Evolutionary conservation across 2,797 vertebrate genomes (phyloP).

Genomic region (Premnoplex brunnescens): DNA sequence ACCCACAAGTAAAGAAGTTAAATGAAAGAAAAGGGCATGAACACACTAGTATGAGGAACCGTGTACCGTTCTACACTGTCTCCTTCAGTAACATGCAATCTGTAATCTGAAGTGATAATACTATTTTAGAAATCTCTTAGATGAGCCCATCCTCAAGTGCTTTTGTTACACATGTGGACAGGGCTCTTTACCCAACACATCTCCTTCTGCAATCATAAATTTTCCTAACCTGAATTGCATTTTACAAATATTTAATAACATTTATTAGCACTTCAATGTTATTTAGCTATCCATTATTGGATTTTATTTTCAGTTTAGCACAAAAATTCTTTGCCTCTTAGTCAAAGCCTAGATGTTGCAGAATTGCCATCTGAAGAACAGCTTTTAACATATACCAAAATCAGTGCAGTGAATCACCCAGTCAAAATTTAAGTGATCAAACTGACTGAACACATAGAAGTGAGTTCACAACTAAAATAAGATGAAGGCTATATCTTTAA

Average conservation of each 20-base stretch:
- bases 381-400: background rate
- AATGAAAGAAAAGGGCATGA: background rate
- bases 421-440: background rate
- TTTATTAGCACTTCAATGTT: background rate
- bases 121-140: background rate
- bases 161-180: background rate
- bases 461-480: background rate
- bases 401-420: background rate
- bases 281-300: background rate
- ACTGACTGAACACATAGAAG: background rate
- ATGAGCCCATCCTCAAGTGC: background rate
- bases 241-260: background rate
- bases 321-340: background rate
- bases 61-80: accelerated
- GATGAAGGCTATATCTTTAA: background rate
- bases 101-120: background rate
- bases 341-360: background rate
- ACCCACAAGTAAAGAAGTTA: background rate
- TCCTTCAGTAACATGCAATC: background rate
- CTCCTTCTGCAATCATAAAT: background rate
- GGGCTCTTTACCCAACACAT: background rate
- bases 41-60: background rate
- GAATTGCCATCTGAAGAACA: background rate
- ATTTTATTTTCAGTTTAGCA: background rate
- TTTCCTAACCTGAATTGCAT: background rate